Conservation (phyloP, 2,888 invertebrate species). For the Cryptops parisi region DNA sequence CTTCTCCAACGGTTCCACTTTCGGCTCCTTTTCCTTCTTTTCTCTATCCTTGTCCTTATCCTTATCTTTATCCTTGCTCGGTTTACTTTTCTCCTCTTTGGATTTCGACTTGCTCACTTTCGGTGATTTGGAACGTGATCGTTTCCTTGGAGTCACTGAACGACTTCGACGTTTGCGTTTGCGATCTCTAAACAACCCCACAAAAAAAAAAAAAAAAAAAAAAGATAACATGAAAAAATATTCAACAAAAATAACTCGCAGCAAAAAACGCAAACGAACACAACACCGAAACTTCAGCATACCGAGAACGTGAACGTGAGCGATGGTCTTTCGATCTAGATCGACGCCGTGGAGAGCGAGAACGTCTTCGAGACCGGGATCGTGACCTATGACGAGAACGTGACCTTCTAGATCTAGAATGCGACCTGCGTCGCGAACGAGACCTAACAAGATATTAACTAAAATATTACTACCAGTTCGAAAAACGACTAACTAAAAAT, state of each 20-base stretch:
- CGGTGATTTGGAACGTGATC: slow-evolving; percentile 15
- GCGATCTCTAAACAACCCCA: slow-evolving; percentile 14
- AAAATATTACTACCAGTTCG: too few species aligned
- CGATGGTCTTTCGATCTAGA: slow-evolving; percentile 13
- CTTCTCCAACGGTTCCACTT: slow-evolving; percentile 9
- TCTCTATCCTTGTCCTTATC: slow-evolving; percentile 14
- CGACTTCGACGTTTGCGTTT: slow-evolving; percentile 17
- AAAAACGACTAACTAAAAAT: too few species aligned
- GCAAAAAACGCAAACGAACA: background rate
- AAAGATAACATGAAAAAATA: background rate
- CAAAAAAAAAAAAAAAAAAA: too few species aligned
- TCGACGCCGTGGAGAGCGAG: slow-evolving; percentile 14
- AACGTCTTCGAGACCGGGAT: slow-evolving; percentile 15
- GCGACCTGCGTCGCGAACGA: too few species aligned
- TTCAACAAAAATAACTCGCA: background rate
- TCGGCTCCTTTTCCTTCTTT: slow-evolving; percentile 7
- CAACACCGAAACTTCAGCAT: background rate
- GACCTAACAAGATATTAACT: too few species aligned
- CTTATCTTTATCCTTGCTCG: slow-evolving; percentile 6
- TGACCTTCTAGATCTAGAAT: too few species aligned
- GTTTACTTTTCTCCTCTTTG: slow-evolving; percentile 6
- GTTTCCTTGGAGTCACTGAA: slow-evolving; percentile 19
- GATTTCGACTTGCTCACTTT: slow-evolving; percentile 11
- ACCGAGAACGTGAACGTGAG: slow-evolving; percentile 12
- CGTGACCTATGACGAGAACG: slow-evolving; percentile 7